phyloP scores from a whole-genome alignment of 2,888 invertebrate genomes.

The Andrena camellia region DNA sequence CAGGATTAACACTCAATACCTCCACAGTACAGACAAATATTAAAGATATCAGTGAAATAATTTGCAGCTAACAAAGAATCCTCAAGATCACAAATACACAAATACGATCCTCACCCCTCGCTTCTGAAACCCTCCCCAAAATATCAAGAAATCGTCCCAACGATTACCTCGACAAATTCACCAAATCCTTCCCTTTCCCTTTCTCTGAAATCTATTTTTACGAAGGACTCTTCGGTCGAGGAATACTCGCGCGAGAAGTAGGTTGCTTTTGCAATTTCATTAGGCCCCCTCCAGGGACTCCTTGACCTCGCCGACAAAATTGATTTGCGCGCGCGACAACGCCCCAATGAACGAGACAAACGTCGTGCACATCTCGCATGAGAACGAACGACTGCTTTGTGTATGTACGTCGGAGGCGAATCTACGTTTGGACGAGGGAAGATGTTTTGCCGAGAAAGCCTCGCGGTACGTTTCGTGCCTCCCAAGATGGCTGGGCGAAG shows the following conservation, averaged over 20 bases:
- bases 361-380: constrained; percentile 22
- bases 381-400: constrained; percentile 9
- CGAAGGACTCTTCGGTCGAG: neutral
- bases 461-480: constrained; percentile 47
- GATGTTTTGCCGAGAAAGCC: constrained; percentile 34
- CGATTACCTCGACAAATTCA: neutral
- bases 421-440: neutral
- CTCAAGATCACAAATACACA: neutral
- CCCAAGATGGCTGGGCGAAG: constrained; percentile 64
- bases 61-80: no score
- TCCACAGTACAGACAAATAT: neutral
- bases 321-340: constrained; percentile 35
- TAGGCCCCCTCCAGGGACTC: constrained; percentile 17
- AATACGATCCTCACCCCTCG: neutral
- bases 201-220: neutral
- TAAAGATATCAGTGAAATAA: neutral
- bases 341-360: constrained; percentile 20
- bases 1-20: no score
- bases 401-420: neutral
- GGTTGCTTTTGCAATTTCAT: constrained; percentile 46
- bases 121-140: no score
- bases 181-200: neutral
- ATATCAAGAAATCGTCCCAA: neutral
- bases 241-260: constrained; percentile 18
- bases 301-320: constrained; percentile 38